phyloP scores from a whole-genome alignment of 2,113 vertebrate genomes.

The Picathartes gymnocephalus region DNA sequence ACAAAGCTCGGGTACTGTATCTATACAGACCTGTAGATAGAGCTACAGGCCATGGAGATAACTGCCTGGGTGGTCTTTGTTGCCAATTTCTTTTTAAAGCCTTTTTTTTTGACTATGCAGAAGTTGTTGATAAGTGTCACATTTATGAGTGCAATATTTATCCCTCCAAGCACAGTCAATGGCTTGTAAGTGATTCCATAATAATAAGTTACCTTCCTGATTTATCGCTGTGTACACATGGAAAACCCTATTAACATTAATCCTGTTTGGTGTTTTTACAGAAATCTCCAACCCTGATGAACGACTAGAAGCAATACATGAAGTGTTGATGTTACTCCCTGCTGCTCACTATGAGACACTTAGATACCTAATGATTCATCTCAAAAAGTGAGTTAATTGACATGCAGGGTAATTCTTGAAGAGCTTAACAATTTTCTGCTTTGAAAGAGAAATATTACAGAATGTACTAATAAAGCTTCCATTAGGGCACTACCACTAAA shows the following conservation, averaged over 20 bases:
- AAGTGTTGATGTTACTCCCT: slow-evolving; percentile 88
- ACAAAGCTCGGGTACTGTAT: neutral
- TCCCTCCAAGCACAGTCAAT: neutral
- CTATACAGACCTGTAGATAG: neutral
- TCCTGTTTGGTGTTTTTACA: slow-evolving; percentile 60
- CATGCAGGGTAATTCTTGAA: neutral
- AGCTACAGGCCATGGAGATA: neutral
- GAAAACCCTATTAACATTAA: neutral
- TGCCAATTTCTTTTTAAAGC: neutral
- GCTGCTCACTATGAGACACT: slow-evolving; percentile 96
- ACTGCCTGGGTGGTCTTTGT: neutral
- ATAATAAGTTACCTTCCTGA: slow-evolving; percentile 8
- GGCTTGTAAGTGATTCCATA: slow-evolving; percentile 25
- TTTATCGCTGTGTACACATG: slow-evolving; percentile 23
- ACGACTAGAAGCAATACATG: slow-evolving; percentile 91
- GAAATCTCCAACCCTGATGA: slow-evolving; percentile 87
- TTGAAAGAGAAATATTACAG: neutral
- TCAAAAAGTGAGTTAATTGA: slow-evolving; percentile 85
- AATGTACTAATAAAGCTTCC: neutral
- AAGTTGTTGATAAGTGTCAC: neutral
- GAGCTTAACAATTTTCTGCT: slow-evolving; percentile 9
- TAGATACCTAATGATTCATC: slow-evolving; percentile 93
- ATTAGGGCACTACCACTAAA: neutral
- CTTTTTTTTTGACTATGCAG: neutral
- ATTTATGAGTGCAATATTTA: slow-evolving; percentile 8